Conservation (phyloP, 2,888 invertebrate genomes). For the Stenolophus ochropezus region DNA sequence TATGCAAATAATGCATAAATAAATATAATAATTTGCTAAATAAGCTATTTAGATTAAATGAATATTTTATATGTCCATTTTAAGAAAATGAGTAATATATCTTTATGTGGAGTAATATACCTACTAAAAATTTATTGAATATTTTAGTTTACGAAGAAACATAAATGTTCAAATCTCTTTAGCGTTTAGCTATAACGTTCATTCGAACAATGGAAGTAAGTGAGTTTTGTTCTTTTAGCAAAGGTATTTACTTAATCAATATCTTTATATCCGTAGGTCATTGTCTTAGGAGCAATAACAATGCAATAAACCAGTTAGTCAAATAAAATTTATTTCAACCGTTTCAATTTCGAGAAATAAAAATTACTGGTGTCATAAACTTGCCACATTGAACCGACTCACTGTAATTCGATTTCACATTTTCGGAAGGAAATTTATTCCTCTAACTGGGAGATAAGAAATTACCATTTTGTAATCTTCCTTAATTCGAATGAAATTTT, state of each 20-base stretch:
- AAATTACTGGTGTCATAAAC: constrained; percentile 34
- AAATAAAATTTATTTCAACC: constrained; percentile 29
- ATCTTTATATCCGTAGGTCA: neutral
- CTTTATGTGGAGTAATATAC: neutral
- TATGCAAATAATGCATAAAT: no score
- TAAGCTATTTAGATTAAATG: no score
- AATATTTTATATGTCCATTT: no score
- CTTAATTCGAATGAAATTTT: constrained; percentile 46
- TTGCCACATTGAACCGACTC: constrained; percentile 19
- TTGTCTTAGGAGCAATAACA: neutral
- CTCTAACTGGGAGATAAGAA: constrained; percentile 31
- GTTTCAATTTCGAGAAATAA: constrained; percentile 7
- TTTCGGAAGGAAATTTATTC: constrained; percentile 42
- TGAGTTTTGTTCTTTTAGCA: neutral
- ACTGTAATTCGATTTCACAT: constrained; percentile 48
- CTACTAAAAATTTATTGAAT: neutral
- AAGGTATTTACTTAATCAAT: neutral
- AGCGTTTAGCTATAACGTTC: neutral
- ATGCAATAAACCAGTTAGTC: constrained; percentile 22
- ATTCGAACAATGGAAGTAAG: neutral
- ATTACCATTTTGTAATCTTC: constrained; percentile 46
- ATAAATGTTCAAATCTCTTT: neutral
- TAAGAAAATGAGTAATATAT: neutral
- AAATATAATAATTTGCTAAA: no score
- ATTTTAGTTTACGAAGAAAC: neutral